phyloP scores from a whole-genome alignment of 2,888 invertebrate species.

The Conops quadrifasciatus region DNA sequence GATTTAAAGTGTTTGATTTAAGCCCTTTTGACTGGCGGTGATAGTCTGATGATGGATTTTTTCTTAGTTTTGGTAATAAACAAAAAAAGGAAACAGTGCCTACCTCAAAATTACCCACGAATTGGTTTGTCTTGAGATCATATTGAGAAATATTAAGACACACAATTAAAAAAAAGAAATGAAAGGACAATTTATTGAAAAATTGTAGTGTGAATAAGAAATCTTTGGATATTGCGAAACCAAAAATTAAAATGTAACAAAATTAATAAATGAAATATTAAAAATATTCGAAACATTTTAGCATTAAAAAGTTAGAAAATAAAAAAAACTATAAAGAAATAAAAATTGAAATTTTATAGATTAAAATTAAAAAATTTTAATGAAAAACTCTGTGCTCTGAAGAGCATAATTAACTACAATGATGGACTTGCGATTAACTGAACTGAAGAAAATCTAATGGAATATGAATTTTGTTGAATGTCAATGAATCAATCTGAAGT shows the following conservation, averaged over 20 bases:
- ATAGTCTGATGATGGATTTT: slow-evolving; percentile 39
- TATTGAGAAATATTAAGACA: slow-evolving; percentile 27
- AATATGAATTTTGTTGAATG: too few species aligned
- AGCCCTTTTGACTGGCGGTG: slow-evolving; percentile 35
- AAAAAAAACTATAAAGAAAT: not conserved
- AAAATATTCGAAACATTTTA: not conserved
- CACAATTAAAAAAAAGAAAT: slow-evolving; percentile 36
- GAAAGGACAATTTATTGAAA: slow-evolving; percentile 34
- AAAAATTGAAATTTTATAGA: not conserved
- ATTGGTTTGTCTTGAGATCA: slow-evolving; percentile 62
- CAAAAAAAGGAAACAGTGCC: slow-evolving; percentile 51
- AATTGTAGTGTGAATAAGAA: slow-evolving; percentile 23
- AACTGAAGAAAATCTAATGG: too few species aligned
- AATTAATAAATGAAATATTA: not conserved
- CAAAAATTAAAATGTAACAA: not conserved
- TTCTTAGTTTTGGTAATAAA: slow-evolving; percentile 38
- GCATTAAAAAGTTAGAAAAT: not conserved
- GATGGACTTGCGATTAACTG: too few species aligned
- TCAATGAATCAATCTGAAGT: too few species aligned
- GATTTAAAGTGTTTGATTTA: slow-evolving; percentile 16
- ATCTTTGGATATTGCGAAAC: slow-evolving; percentile 26
- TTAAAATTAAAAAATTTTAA: not conserved
- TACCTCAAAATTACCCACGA: slow-evolving; percentile 66
- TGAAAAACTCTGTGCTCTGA: not conserved
- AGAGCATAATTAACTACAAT: not conserved